Evolutionary conservation across 2,113 vertebrate species (phyloP).

Genomic region (Percopsis transmontana): DNA sequence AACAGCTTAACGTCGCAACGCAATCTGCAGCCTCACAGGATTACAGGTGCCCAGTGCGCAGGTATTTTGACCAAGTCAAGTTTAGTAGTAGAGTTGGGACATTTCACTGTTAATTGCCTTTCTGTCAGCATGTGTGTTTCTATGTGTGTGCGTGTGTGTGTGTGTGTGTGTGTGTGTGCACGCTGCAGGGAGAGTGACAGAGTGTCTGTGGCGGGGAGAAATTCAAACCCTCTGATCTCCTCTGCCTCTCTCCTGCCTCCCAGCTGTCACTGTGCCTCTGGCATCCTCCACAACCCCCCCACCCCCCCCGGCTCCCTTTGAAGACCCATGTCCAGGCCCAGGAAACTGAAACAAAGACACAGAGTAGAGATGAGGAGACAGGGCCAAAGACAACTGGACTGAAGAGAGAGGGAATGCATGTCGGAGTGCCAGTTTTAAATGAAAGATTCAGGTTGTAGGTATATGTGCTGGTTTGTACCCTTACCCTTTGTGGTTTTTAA

Average conservation of each 20-base stretch:
- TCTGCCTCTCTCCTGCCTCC: constrained; percentile 73
- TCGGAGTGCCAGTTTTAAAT: constrained; percentile 24
- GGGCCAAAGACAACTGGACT: constrained; percentile 20
- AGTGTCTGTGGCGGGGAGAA: constrained; percentile 63
- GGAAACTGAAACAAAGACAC: constrained; percentile 75
- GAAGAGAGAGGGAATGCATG: constrained; percentile 23
- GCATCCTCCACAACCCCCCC: constrained; percentile 54
- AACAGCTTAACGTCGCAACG: constrained; percentile 48
- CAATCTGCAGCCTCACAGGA: constrained; percentile 34
- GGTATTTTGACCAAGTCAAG: constrained; percentile 32
- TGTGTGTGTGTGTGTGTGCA: constrained; percentile 2
- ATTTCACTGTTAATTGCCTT: not conserved
- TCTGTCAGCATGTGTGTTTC: constrained; percentile 3
- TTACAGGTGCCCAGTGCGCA: constrained; percentile 20
- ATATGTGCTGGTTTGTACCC: too few species aligned
- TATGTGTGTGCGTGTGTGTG: not conserved
- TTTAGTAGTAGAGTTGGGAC: not conserved
- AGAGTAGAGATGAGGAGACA: constrained; percentile 40
- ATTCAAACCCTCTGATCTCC: constrained; percentile 72
- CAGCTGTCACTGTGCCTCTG: constrained; percentile 80
- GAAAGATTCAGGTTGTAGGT: constrained; percentile 8
- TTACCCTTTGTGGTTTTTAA: too few species aligned
- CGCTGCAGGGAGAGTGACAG: constrained; percentile 54
- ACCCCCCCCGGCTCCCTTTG: constrained; percentile 53
- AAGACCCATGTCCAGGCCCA: constrained; percentile 78